phyloP scores from a whole-genome alignment of 1,140 invertebrate genomes.

The Latrodectus geometricus region DNA sequence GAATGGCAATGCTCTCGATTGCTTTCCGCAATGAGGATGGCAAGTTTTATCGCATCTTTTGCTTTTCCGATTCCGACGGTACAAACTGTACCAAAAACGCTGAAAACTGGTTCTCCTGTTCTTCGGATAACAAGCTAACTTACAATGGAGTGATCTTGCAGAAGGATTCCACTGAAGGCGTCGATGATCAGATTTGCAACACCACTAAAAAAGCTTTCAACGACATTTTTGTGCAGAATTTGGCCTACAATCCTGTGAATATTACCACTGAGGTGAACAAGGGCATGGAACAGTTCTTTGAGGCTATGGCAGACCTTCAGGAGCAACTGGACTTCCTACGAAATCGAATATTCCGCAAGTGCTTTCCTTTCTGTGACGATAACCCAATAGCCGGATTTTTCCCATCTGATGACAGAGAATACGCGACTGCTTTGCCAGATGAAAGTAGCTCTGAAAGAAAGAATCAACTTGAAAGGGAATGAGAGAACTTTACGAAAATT shows the following conservation, averaged over 20 bases:
- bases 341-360: background rate
- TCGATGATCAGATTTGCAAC: constrained; percentile 31
- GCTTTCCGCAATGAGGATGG: background rate
- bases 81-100: constrained; percentile 45
- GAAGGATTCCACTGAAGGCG: background rate
- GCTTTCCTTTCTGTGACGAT: background rate
- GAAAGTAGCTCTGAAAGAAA: background rate
- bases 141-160: constrained; percentile 15
- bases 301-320: background rate
- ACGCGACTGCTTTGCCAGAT: background rate
- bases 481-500: background rate
- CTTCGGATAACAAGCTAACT: background rate
- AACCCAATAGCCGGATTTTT: background rate
- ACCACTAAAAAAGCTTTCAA: constrained; percentile 45
- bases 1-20: constrained; percentile 26
- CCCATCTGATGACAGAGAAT: background rate
- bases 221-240: constrained; percentile 26
- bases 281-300: constrained; percentile 24
- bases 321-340: background rate
- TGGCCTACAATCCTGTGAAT: constrained; percentile 5
- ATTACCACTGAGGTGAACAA: background rate
- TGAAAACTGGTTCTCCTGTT: constrained; percentile 20
- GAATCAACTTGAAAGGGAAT: constrained; percentile 7
- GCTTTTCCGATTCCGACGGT: constrained; percentile 26
- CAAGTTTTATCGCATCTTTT: background rate